Evolutionary conservation across 2,797 vertebrate genomes (phyloP).

Genomic region (Paramormyrops hopkinsi): DNA sequence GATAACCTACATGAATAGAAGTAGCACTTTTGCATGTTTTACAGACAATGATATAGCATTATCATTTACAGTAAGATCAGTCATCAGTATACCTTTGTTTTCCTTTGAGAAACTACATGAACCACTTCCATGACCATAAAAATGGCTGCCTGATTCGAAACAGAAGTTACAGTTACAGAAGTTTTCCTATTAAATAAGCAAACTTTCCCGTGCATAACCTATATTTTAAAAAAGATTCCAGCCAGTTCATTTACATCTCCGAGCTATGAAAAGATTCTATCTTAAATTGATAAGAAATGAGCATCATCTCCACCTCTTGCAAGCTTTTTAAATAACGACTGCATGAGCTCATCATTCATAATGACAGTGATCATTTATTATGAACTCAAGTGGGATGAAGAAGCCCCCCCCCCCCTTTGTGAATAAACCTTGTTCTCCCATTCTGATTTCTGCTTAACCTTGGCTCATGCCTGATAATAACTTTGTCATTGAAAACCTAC

Average conservation of each 20-base stretch:
- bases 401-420: constrained; percentile 40
- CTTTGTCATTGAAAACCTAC: constrained; percentile 60
- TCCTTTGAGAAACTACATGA: background rate
- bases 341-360: constrained; percentile 64
- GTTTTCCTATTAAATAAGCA: constrained; percentile 4
- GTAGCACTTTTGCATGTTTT: background rate
- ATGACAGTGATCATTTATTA: constrained; percentile 72
- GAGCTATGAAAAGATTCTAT: constrained; percentile 50
- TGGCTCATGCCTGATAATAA: constrained; percentile 65
- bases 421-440: constrained; percentile 58
- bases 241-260: constrained; percentile 51
- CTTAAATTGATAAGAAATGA: constrained; percentile 51
- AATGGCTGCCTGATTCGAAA: background rate
- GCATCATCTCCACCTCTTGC: constrained; percentile 55
- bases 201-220: constrained; percentile 36
- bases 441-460: constrained; percentile 64
- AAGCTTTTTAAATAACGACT: constrained; percentile 57
- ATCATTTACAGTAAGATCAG: background rate
- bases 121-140: background rate
- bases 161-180: constrained; percentile 14
- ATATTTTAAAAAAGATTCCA: constrained; percentile 37
- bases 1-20: background rate
- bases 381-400: constrained; percentile 60
- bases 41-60: background rate
- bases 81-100: background rate